Base-by-base conservation (phyloP, 2,797 vertebrate genomes). In the Periophthalmus magnuspinnatus region DNA sequence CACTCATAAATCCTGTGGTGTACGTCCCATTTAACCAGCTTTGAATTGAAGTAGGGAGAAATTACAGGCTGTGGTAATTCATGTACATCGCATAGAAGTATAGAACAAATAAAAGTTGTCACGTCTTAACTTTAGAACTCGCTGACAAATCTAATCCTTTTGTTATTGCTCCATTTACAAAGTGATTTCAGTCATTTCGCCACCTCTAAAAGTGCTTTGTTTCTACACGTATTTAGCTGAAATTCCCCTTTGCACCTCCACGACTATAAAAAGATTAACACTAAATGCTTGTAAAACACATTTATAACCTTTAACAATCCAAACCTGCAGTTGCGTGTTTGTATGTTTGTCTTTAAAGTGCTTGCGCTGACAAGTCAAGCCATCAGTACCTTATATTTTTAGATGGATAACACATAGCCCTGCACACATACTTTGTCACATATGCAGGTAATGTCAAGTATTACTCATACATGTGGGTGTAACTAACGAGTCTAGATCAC, bases 401-500 rank as follows among this genome's bases (percentile, higher is more conserved):
- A 22, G n/a, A 67, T 48, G 5, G 17, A 65, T 36, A 5, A 71
- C 69, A 71, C 62, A 54, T n/a, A 19, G 48, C 5, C 5, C 48
- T 52, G 48, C 34, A 5, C n/a, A 32, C 55, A 19, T 3, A 16
- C 65, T 50, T n/a, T 65, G 32, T 71, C 75, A 54, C 10, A 17
- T 54, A 54, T 34, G 32, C 28, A 54, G 65, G 47, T 65, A 65
- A 66, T 55, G 65, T 34, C n/a, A 32, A 52, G 45, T 33, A 54
- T 67, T 56, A 45, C 38, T 48, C 52, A 38, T 28, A 64, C 13
- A n/a, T n/a, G n/a, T n/a, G 68, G 81, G 67, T 19, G 65, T 24
- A 62, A 79, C 69, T 21, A 58, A 32, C 4, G 36, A 60, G 80
- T 81, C 81, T 82, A 68, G 68, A 66, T 24, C 54, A 41, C 72